Evolutionary conservation across 2,888 invertebrate genomes (phyloP).

Genomic region (Polietes domitor): DNA sequence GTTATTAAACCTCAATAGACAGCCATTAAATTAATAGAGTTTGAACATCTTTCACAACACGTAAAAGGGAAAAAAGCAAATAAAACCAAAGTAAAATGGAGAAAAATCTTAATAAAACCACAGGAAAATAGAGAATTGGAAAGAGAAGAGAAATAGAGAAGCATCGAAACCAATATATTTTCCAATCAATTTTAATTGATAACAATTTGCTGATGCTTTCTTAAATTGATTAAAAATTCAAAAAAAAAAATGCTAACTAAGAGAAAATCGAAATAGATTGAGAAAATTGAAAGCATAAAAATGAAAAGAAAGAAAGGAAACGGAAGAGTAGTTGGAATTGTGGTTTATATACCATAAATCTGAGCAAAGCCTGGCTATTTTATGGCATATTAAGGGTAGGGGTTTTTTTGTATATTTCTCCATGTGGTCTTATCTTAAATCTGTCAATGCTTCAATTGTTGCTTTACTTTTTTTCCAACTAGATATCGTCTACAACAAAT

Average conservation of each 20-base stretch:
- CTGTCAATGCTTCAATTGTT: constrained; percentile 2
- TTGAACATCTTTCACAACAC: no score
- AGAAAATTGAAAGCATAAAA: background rate
- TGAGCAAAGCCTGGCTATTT: no score
- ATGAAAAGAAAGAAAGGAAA: no score
- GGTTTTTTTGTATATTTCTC: background rate
- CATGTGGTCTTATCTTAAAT: background rate
- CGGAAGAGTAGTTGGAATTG: no score
- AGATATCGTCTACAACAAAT: background rate
- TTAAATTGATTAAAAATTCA: background rate
- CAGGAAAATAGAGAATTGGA: no score
- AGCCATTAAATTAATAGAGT: no score
- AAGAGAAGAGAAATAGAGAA: background rate
- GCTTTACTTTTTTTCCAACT: background rate
- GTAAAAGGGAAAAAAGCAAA: no score
- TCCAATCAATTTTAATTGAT: constrained; percentile 13
- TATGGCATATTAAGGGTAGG: no score
- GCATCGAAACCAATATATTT: background rate
- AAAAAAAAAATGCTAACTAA: background rate
- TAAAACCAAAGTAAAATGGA: no score
- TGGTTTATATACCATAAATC: no score
- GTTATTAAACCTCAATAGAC: no score
- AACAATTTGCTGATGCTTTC: background rate
- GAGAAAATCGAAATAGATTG: background rate
- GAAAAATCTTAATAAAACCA: no score